Evolutionary conservation across 2,113 vertebrate species (phyloP), one percentile per base, ranked within the genome.

Genomic region (Cynoglossus semilaevis): DNA sequence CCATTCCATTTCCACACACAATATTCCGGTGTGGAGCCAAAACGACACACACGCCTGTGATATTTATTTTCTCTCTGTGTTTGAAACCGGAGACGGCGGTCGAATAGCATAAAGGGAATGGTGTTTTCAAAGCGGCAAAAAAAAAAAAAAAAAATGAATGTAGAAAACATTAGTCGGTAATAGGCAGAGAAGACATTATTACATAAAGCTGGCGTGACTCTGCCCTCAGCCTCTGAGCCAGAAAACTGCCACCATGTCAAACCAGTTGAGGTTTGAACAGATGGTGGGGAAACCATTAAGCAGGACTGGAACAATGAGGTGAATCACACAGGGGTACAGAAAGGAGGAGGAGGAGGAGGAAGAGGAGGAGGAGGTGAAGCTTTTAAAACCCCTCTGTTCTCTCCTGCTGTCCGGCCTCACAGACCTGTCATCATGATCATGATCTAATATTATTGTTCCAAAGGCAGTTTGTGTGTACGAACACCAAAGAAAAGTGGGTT

Each of bases 281-380:
- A 72, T 81, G 77, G 75, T 60, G 15, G 41, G 17, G 61, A 42
- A 47, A 58, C 69, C 63, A 67, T 78, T 76, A 76, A 61, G 48
- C 41, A 65, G 42, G 52, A 62, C 48, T 57, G 72, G 53, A 76
- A 84, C 72, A 84, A 73, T 72, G 63, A 74, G 59, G 64, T 77
- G 77, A 81, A 59, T 46, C 44, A 76, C 66, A 29, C 22, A 29
- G 22, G 22, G 22, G 22, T 29, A 29, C 22, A 29, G 22, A 29
- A 29, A 29, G 22, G 22, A 29, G 22, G 22, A 29, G 22, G 22
- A 29, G 3, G 22, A 29, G 22, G 22, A 29, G 3, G 22, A 29
- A 29, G 74, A 67, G 44, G 41, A 51, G 35, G 45, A 74, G 70
- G 48, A 74, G 50, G 58, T 72, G 61, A 72, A 63, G 61, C 72